Percentiles rank a stretch among this genome's conserved stretches.
These are phyloP conservation scores for Drosophila rufa DNA, from an alignment of 1,140 invertebrate species.

Conservation along the genomic window DNA sequence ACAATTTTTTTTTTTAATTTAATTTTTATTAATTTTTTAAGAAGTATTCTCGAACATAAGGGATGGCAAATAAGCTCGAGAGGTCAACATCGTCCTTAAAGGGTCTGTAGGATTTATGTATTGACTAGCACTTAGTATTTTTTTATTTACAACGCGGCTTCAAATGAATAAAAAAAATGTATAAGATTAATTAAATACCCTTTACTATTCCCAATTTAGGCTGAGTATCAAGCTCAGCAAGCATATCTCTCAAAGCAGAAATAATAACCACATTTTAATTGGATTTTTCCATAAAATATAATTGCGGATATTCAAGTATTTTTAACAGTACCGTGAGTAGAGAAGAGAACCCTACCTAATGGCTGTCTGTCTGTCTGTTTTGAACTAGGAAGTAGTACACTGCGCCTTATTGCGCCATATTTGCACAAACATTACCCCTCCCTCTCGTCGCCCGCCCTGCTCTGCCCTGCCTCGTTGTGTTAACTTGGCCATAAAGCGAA, in stretches of 20 bases:
- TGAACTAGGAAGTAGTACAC: conserved; percentile 47
- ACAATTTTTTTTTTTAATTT: too few relatives aligned
- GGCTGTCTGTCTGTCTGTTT: conserved; percentile 1
- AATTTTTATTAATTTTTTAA: too few relatives aligned
- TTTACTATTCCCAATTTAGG: not conserved
- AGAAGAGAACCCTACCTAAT: conserved; percentile 19
- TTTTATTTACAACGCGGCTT: too few relatives aligned
- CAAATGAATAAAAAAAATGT: too few relatives aligned
- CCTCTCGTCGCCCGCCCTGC: not conserved
- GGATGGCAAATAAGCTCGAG: too few relatives aligned
- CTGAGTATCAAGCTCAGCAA: not conserved
- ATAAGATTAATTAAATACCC: not conserved
- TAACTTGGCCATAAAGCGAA: conserved; percentile 52
- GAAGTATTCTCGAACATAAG: too few relatives aligned
- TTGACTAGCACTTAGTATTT: too few relatives aligned
- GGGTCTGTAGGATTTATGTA: too few relatives aligned
- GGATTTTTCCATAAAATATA: conserved; percentile 18
- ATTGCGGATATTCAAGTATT: conserved; percentile 27
- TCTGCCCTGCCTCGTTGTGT: not conserved
- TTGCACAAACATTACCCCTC: conserved; percentile 40
- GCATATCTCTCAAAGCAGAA: not conserved
- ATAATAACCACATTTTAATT: not conserved
- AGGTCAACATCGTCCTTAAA: too few relatives aligned
- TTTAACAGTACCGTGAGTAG: conserved; percentile 37
- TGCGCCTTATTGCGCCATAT: conserved; percentile 54